Conservation (phyloP, 2,797 vertebrate genomes). For the Paratrypauchen microcephalus region DNA sequence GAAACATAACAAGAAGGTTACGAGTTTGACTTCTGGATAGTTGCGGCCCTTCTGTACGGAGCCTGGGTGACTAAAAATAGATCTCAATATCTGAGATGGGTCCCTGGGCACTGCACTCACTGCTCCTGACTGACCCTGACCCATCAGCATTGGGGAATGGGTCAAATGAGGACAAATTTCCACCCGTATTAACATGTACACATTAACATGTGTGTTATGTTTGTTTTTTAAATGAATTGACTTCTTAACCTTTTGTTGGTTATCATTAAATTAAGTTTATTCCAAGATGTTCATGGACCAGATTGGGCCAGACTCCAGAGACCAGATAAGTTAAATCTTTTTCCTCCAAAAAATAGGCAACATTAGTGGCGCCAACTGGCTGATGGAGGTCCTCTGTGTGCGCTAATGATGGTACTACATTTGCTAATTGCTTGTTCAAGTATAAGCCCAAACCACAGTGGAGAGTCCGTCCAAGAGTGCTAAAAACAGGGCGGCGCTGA, state of each 20-base stretch:
- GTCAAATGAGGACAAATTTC: too few species aligned
- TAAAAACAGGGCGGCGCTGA: conserved; percentile 43
- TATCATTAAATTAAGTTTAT: conserved; percentile 34
- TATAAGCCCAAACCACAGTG: conserved; percentile 58
- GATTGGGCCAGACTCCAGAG: conserved; percentile 46
- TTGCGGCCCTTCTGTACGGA: too few species aligned
- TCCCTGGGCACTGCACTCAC: too few species aligned
- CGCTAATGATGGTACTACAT: conserved; percentile 57
- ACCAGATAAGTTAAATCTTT: conserved; percentile 52
- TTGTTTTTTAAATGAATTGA: neutral
- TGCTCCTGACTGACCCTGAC: too few species aligned
- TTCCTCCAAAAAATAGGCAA: conserved; percentile 50
- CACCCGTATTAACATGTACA: neutral
- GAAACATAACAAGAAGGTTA: too few species aligned
- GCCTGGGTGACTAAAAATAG: too few species aligned
- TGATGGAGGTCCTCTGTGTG: conserved; percentile 55
- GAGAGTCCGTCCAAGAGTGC: conserved; percentile 52
- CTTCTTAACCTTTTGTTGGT: conserved; percentile 1
- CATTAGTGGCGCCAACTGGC: conserved; percentile 60
- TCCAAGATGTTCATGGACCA: conserved; percentile 27
- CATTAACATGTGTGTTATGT: neutral
- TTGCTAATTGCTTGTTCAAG: conserved; percentile 64
- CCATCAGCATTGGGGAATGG: too few species aligned
- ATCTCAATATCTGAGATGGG: too few species aligned
- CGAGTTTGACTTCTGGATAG: too few species aligned